Evolutionary conservation across 2,113 vertebrate genomes (phyloP).

Genomic region (Corvus cornix): DNA sequence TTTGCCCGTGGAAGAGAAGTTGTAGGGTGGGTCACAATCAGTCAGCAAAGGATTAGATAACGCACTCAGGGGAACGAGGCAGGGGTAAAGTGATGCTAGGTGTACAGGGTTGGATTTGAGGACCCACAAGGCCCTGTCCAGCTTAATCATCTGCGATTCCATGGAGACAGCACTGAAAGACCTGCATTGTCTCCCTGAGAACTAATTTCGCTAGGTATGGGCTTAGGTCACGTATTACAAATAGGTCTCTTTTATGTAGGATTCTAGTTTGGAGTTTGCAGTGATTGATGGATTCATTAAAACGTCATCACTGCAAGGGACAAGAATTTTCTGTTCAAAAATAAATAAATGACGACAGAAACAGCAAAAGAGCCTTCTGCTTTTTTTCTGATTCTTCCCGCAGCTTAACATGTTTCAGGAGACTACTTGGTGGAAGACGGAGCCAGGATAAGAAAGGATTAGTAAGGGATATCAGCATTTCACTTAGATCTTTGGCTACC

Average conservation of each 20-base stretch:
- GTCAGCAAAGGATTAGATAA: slow-evolving; percentile 56
- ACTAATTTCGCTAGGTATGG: slow-evolving; percentile 19
- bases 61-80: not conserved
- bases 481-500: slow-evolving; percentile 7
- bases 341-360: slow-evolving; percentile 62
- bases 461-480: slow-evolving; percentile 20
- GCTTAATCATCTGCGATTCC: slow-evolving; percentile 49
- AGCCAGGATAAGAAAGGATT: slow-evolving; percentile 31
- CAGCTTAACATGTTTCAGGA: not conserved
- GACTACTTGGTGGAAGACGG: not conserved
- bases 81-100: slow-evolving; percentile 24
- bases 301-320: not conserved
- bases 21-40: slow-evolving; percentile 42
- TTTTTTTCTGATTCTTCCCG: not conserved
- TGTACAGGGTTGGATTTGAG: slow-evolving; percentile 1
- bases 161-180: slow-evolving; percentile 50
- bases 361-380: not conserved
- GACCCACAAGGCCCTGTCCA: slow-evolving; percentile 9
- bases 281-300: slow-evolving; percentile 59
- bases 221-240: slow-evolving; percentile 43
- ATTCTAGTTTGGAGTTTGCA: slow-evolving; percentile 30
- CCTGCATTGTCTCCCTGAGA: slow-evolving; percentile 45
- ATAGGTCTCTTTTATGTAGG: slow-evolving; percentile 34
- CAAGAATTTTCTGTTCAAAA: slow-evolving; percentile 40
- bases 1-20: not conserved